A percentile compares a stretch with the other conserved stretches of the same genome.
These are phyloP conservation scores for Atherinomorus stipes DNA, from an alignment of 2,113 vertebrate genomes.

Conservation along the genomic window DNA sequence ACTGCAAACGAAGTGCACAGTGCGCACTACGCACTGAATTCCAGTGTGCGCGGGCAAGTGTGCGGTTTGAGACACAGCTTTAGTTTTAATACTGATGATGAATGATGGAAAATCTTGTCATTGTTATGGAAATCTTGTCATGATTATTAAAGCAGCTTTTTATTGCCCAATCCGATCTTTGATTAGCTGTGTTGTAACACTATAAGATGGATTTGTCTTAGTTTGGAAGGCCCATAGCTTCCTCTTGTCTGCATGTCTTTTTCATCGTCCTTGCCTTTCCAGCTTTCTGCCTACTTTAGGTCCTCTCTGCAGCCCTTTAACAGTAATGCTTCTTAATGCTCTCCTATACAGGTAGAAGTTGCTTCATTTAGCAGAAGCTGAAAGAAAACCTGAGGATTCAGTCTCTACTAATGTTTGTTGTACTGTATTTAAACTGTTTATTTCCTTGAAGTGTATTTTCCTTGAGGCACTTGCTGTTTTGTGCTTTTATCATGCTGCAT, in stretches of 20 bases:
- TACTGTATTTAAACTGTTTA: conserved; percentile 31
- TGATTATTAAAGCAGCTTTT: conserved; percentile 60
- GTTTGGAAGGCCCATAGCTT: too few relatives aligned
- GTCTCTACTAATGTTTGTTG: conserved; percentile 6
- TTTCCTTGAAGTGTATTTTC: conserved; percentile 15
- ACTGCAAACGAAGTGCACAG: too few relatives aligned
- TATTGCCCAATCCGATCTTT: conserved; percentile 42
- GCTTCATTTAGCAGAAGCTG: conserved; percentile 32
- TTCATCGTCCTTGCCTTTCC: conserved; percentile 64
- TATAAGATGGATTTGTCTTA: too few relatives aligned
- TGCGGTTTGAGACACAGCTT: too few relatives aligned
- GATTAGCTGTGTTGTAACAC: conserved; percentile 64
- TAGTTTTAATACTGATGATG: too few relatives aligned
- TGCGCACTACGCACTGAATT: too few relatives aligned
- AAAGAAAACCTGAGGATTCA: conserved; percentile 28
- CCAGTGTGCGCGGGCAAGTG: too few relatives aligned
- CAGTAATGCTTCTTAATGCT: conserved; percentile 18
- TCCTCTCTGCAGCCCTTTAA: conserved; percentile 35
- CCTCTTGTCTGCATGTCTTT: conserved; percentile 56
- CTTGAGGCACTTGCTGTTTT: conserved; percentile 14
- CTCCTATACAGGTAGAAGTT: conserved; percentile 30
- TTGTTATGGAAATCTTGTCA: too few relatives aligned
- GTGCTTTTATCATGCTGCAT: background rate
- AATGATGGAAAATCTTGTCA: too few relatives aligned
- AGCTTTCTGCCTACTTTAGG: conserved; percentile 37